These are phyloP conservation scores for Pangasianodon gigas DNA, from an alignment of 2,113 vertebrate genomes.

Conservation along the genomic window DNA sequence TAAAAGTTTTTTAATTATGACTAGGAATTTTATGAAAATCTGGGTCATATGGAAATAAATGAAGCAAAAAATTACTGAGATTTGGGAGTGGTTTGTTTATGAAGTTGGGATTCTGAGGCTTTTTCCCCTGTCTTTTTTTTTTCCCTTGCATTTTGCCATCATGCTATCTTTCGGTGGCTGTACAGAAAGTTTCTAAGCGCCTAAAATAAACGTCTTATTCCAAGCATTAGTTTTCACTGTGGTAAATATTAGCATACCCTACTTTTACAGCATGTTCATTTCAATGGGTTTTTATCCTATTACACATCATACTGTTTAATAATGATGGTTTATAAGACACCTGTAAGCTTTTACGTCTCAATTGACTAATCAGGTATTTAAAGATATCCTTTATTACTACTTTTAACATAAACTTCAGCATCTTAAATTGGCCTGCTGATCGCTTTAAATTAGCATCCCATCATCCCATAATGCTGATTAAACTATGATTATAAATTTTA, in stretches of 20 bases:
- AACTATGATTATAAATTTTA: not conserved
- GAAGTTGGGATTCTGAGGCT: not conserved
- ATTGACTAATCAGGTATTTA: not conserved
- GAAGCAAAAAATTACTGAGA: slow-evolving; percentile 8
- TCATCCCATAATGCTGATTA: not conserved
- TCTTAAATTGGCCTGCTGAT: not conserved
- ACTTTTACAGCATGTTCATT: not conserved
- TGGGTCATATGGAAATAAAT: slow-evolving; percentile 55
- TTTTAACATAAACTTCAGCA: not conserved
- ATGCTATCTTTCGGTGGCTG: not conserved
- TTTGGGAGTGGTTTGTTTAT: slow-evolving; percentile 25
- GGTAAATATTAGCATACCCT: not conserved
- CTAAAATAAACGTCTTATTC: slow-evolving; percentile 28
- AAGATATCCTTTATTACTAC: not conserved
- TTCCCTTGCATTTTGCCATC: not conserved
- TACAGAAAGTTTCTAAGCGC: slow-evolving; percentile 29
- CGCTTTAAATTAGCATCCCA: not conserved
- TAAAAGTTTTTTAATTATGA: slow-evolving; percentile 44
- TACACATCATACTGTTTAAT: not conserved
- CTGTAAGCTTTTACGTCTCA: not conserved
- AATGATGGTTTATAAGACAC: not conserved
- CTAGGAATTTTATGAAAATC: slow-evolving; percentile 52
- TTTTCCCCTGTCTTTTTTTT: not conserved
- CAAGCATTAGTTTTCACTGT: not conserved
- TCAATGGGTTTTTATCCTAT: not conserved